These are phyloP conservation scores for Trachops cirrhosus DNA, from an alignment of 2,797 vertebrate species.

Conservation along the genomic window DNA sequence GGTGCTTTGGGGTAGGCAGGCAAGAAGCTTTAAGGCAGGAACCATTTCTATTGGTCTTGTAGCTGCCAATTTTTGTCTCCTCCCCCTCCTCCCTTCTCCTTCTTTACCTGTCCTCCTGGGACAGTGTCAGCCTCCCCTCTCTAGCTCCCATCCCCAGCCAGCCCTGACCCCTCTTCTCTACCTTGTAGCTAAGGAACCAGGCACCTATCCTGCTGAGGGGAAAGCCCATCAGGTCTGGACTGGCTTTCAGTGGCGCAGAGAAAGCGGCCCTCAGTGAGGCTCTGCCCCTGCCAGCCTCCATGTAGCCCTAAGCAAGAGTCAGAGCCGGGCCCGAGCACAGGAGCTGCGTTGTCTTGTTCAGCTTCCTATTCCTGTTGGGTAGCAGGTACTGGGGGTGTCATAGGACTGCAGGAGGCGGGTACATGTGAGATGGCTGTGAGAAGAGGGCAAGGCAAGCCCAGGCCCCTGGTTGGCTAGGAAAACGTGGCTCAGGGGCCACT, in stretches of 20 bases:
- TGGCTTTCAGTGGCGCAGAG: not conserved
- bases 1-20: not conserved
- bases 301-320: not conserved
- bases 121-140: not conserved
- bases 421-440: not conserved
- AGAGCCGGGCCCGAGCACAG: not conserved
- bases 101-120: not conserved
- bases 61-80: not conserved
- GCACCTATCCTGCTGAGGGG: not conserved
- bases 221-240: not conserved
- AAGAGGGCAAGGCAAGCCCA: not conserved
- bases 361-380: not conserved
- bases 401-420: not conserved
- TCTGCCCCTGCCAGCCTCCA: not conserved
- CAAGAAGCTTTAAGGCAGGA: not conserved
- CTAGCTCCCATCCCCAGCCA: not conserved
- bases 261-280: not conserved
- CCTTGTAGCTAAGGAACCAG: not conserved
- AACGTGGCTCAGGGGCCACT: not conserved
- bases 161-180: not conserved
- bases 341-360: not conserved
- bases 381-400: not conserved
- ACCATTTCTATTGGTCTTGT: not conserved
- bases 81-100: not conserved
- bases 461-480: not conserved